A percentile compares a stretch with the other conserved stretches of the same genome.
Evolutionary conservation across 2,113 vertebrate species (phyloP).

Genomic region (Henicopernis longicauda): DNA sequence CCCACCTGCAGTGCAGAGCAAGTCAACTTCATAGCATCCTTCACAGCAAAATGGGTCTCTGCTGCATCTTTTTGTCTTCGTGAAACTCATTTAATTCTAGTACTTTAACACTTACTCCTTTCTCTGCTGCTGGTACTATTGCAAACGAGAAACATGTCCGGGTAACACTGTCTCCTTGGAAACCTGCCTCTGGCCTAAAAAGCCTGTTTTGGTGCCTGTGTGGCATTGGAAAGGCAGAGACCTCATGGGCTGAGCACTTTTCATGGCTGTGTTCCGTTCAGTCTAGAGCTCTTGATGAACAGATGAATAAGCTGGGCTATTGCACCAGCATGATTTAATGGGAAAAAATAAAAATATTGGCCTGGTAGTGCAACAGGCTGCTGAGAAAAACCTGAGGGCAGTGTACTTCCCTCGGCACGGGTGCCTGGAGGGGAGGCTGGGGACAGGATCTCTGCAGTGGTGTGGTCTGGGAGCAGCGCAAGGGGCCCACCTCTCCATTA

Average conservation of each 20-base stretch:
- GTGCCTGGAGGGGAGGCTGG: not conserved
- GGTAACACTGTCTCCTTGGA: not conserved
- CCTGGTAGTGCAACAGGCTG: not conserved
- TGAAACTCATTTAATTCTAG: not conserved
- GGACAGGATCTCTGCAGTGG: not conserved
- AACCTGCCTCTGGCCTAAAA: not conserved
- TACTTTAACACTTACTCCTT: not conserved
- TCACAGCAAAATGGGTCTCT: not conserved
- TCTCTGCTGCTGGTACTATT: not conserved
- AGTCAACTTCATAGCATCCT: not conserved
- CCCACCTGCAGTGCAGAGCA: not conserved
- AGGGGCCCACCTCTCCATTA: not conserved
- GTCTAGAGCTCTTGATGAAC: not conserved
- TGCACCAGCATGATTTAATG: not conserved
- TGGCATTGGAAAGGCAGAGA: not conserved
- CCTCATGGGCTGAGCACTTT: not conserved
- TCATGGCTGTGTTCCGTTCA: not conserved
- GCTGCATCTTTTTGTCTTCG: not conserved
- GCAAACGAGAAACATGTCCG: not conserved
- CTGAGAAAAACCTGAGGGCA: not conserved
- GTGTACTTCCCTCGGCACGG: rapidly evolving
- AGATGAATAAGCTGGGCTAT: not conserved
- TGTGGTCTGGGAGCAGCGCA: not conserved
- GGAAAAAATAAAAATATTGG: not conserved
- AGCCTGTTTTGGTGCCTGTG: not conserved